A percentile compares a stretch with the other conserved stretches of the same genome.
Conservation (phyloP, 2,888 invertebrate species). For the Atherix ibis region DNA sequence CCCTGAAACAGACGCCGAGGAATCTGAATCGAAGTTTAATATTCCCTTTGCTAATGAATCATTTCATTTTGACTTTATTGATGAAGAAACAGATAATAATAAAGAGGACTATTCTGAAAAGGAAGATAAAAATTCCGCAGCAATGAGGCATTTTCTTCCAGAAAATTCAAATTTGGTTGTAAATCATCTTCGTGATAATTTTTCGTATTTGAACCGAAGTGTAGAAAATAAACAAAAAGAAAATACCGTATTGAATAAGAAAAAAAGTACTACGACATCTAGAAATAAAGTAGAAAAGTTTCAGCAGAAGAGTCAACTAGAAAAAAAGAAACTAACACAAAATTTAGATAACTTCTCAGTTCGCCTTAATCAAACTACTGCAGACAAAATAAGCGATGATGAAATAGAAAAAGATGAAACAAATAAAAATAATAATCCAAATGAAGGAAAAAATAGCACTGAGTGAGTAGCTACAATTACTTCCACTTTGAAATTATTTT, state of each 20-base stretch:
- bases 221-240: constrained; percentile 22
- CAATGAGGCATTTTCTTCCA: constrained; percentile 19
- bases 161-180: constrained; percentile 31
- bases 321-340: constrained; percentile 32
- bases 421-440: too few species aligned
- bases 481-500: too few species aligned
- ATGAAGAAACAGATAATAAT: constrained; percentile 4
- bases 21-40: constrained; percentile 18
- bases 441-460: too few species aligned
- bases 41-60: constrained; percentile 24
- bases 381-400: constrained; percentile 10
- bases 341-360: constrained; percentile 34
- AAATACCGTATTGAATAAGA: constrained; percentile 23
- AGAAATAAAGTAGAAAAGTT: constrained; percentile 10
- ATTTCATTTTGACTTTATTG: too few species aligned
- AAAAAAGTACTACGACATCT: constrained; percentile 19
- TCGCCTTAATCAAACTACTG: constrained; percentile 24
- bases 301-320: constrained; percentile 25
- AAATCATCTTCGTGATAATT: constrained; percentile 29
- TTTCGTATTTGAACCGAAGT: constrained; percentile 20
- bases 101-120: not conserved
- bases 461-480: too few species aligned
- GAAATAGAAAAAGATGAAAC: constrained; percentile 7
- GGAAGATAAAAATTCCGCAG: constrained; percentile 2
- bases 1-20: constrained; percentile 29